Evolutionary conservation across 2,113 vertebrate species (phyloP).

Genomic region (Tretioscincus oriximinensis): DNA sequence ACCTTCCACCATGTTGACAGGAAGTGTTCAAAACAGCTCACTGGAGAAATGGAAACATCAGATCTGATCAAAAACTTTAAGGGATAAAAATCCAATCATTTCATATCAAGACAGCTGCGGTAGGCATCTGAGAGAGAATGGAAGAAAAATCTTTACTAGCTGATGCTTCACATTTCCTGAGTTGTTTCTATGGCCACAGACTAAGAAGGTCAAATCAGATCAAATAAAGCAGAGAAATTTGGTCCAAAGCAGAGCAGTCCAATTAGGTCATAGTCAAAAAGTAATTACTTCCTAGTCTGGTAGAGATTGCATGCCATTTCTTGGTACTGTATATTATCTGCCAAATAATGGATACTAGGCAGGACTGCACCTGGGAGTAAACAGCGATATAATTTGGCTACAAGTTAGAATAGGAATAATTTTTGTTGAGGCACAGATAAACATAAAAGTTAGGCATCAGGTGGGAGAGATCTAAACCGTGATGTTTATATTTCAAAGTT

Average conservation of each 20-base stretch:
- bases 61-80: background rate
- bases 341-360: constrained; percentile 37
- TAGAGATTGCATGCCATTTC: constrained; percentile 36
- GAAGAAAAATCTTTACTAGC: constrained; percentile 29
- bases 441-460: constrained; percentile 41
- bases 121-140: constrained; percentile 6
- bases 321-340: constrained; percentile 27
- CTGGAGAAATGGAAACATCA: background rate
- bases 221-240: constrained; percentile 18
- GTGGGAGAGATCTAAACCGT: constrained; percentile 29
- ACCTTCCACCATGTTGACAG: constrained; percentile 5
- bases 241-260: constrained; percentile 27
- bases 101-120: constrained; percentile 35
- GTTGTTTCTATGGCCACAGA: constrained; percentile 62
- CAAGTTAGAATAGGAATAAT: constrained; percentile 25
- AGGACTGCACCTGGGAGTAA: constrained; percentile 31
- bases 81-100: constrained; percentile 23
- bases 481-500: constrained; percentile 32
- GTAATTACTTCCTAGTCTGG: constrained; percentile 45
- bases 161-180: constrained; percentile 12
- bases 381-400: constrained; percentile 32
- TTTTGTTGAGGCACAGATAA: constrained; percentile 39
- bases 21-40: constrained; percentile 11
- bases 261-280: constrained; percentile 53
- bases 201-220: constrained; percentile 50